Base-by-base conservation (phyloP, 2,113 vertebrate species). In the Hoplias malabaricus region DNA sequence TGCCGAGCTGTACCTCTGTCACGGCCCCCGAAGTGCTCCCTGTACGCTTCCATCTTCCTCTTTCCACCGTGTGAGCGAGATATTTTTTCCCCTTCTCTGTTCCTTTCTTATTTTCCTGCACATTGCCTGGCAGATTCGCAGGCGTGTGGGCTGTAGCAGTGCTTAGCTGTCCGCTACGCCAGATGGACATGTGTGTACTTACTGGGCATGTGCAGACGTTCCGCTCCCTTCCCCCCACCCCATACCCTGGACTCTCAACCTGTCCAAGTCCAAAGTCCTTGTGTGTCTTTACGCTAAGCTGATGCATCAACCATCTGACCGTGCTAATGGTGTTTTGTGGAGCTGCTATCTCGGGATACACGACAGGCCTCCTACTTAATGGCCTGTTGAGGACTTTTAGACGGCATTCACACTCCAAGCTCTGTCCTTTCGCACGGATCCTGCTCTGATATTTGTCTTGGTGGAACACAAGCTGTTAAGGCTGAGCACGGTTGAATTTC, bases 71-170 rank as follows among this genome's bases (percentile, higher is more conserved):
- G 42, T 36, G 23, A 1, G 12, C 11, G 16, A 42, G 48, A 59
- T 57, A 21, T 57, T 75, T 81, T 54, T 74, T 40, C 80, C 54
- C 81, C 69, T 66, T 84, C 77, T 80, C 73, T 78, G 80, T 83
- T 82, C 65, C 83, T 73, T 65, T 73, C 68, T 76, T 50, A 61
- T 80, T 75, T 80, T 62, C 82, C 21, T 72, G 68, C 68, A 38
- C 68, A 46, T 77, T 48, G 79, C 53, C 43, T 81, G 73, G 73
- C 79, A 67, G 59, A 16, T 34, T 56, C 43, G 40, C 59, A 67
- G 50, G 7, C 48, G 68, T 77, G 80, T 77, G 71, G 75, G 80
- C 74, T 73, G 50, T 46, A 59, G 33, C 74, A 61, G 5, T 34
- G 53, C 53, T 59, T 71, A 69, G 62, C 62, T 68, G 53, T 68